Base-by-base conservation (phyloP, 2,888 invertebrate species). In the Polyploca ridens region DNA sequence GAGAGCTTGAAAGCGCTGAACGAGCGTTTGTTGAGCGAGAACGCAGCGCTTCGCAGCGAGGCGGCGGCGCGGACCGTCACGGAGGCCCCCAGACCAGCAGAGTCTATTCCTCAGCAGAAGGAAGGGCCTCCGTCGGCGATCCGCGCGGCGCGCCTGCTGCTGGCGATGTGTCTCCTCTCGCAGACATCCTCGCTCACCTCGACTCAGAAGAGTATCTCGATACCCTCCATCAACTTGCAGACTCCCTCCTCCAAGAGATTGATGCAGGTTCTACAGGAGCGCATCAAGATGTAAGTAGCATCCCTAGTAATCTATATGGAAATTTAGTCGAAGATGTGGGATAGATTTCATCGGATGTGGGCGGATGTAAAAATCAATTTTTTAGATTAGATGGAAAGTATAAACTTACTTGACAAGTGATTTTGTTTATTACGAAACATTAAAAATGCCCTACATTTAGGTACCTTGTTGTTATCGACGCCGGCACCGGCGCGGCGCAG, bases 61-160 rank as follows among this genome's bases (percentile, higher is more conserved):
- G 95, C 95, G 71, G 90, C 90, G 92, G 94, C 94, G 94, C 90
- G 94, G 95, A 96, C 95, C 95, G 96, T 96, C 95, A 95, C 95
- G 95, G 95, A 94, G 90, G 94, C 95, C 95, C 95, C 89, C 86
- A 95, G 96, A 97, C 96, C 97, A 89, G 96, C 97, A 95, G 97
- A 95, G 96, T 97, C 96, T 97, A 93, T 94, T 96, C 98, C 98
- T 99, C 99, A 95, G 99, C 96, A 98, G 99, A 98, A 98, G 96
- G 97, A 96, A 95, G 96, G 95, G 95, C 95, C 95, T 90, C 96
- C 96, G 95, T 91, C 95, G 96, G 96, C 96, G 95, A 90, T 94
- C 93, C 95, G 95, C 94, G 94, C 95, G 95, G 95, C 95, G 62
- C 95, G 96, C 77, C 95, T 96, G 95, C 96, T 96, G 95, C 95